These are phyloP conservation scores for Hypotaenidia okinawae DNA, from an alignment of 2,797 vertebrate species.

Conservation along the genomic window DNA sequence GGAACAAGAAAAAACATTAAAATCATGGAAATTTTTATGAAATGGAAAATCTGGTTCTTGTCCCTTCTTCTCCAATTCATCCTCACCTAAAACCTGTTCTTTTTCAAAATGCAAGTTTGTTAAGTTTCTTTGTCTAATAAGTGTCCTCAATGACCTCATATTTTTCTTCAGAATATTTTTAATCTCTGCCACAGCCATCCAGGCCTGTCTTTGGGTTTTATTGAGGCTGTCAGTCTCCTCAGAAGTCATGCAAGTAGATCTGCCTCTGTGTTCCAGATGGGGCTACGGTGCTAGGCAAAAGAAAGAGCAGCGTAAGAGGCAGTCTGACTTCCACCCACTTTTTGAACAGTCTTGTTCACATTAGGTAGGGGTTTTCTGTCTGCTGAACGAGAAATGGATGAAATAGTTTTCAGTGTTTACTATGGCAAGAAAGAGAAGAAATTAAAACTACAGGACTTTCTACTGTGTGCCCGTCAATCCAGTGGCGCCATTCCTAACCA, in stretches of 20 bases:
- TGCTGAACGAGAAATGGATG: background rate
- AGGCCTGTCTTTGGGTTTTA: background rate
- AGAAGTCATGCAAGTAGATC: background rate
- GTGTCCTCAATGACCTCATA: background rate
- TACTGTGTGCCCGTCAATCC: background rate
- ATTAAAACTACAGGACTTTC: background rate
- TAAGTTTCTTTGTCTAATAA: background rate
- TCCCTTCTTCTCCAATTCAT: background rate
- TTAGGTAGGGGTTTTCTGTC: background rate
- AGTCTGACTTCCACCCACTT: background rate
- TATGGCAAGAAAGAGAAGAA: background rate
- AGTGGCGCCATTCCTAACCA: background rate
- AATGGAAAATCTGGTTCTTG: background rate
- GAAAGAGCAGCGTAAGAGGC: background rate
- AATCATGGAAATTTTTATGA: background rate
- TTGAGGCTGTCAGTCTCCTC: background rate
- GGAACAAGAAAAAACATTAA: background rate
- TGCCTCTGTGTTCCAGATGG: conserved; percentile 7
- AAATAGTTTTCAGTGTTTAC: conserved; percentile 6
- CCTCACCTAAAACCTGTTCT: background rate
- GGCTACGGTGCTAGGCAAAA: background rate
- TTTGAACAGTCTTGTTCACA: background rate
- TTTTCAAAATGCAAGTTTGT: background rate
- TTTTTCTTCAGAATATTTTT: conserved; percentile 6
- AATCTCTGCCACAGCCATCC: background rate